These are phyloP conservation scores for Equus quagga DNA, from an alignment of 2,113 vertebrate species.

Conservation along the genomic window DNA sequence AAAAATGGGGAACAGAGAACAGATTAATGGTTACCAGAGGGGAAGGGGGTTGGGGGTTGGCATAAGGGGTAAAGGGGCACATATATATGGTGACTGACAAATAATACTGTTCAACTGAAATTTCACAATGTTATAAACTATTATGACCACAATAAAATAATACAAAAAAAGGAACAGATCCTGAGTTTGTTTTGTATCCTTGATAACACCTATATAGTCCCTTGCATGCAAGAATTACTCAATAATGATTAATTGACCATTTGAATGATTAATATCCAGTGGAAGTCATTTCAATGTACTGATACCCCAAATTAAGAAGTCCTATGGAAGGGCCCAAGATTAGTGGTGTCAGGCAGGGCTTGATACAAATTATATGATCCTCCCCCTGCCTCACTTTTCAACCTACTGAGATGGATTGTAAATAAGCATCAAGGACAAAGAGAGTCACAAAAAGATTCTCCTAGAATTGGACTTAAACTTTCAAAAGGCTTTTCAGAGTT, in stretches of 20 bases:
- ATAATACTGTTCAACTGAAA: too few species aligned
- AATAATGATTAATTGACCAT: neutral
- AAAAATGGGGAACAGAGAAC: neutral
- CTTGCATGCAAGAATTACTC: neutral
- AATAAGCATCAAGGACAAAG: neutral
- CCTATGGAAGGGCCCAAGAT: neutral
- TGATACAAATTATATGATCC: neutral
- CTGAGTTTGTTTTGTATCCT: neutral
- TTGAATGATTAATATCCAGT: neutral
- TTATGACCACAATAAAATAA: too few species aligned
- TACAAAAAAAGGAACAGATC: too few species aligned
- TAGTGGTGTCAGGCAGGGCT: neutral
- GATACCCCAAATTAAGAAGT: neutral
- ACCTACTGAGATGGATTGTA: neutral
- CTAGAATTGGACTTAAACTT: neutral
- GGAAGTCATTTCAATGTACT: neutral
- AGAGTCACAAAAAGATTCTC: neutral
- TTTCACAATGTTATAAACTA: too few species aligned
- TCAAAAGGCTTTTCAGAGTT: neutral
- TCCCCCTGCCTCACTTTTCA: neutral
- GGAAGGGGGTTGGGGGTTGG: too few species aligned
- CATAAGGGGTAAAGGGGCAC: too few species aligned
- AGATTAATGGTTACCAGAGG: too few species aligned
- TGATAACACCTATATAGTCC: neutral
- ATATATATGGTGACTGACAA: too few species aligned